Evolutionary conservation across 2,888 invertebrate genomes (phyloP).

Genomic region (Brachylomia viminalis): DNA sequence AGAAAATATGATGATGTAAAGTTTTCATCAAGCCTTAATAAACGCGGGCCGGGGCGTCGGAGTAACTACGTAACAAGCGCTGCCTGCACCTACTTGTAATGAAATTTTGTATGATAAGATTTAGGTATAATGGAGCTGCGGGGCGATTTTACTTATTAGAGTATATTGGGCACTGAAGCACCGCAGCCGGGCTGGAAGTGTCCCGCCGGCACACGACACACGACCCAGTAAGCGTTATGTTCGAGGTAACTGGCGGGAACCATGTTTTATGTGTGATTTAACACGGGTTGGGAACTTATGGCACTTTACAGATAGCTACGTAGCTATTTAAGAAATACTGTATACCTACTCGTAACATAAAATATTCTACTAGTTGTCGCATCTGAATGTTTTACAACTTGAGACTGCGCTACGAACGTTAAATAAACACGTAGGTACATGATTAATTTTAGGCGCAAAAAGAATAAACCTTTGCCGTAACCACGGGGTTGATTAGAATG

Average conservation of each 20-base stretch:
- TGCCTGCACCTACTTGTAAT: conserved; percentile 74
- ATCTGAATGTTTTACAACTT: conserved; percentile 33
- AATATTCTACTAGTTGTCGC: conserved; percentile 19
- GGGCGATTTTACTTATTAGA: conserved; percentile 62
- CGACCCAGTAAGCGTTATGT: conserved; percentile 56
- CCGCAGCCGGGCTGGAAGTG: conserved; percentile 22
- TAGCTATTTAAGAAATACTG: conserved; percentile 10
- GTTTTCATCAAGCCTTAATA: conserved; percentile 86
- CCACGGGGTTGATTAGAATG: conserved; percentile 25
- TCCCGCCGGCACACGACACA: conserved; percentile 40
- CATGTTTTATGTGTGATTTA: conserved; percentile 63
- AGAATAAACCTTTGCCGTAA: neutral
- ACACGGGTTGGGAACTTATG: conserved; percentile 58
- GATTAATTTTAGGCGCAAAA: conserved; percentile 8
- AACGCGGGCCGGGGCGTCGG: conserved; percentile 71
- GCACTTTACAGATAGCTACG: conserved; percentile 45
- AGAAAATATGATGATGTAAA: conserved; percentile 89
- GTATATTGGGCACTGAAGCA: conserved; percentile 38
- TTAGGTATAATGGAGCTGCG: conserved; percentile 56
- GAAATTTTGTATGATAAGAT: conserved; percentile 68
- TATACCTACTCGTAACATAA: conserved; percentile 3
- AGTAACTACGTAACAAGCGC: conserved; percentile 68
- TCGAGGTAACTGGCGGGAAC: conserved; percentile 46
- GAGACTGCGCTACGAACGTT: neutral
- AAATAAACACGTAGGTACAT: conserved; percentile 12